These are phyloP conservation scores for Erpetoichthys calabaricus DNA, from an alignment of 2,797 vertebrate species.

Conservation along the genomic window DNA sequence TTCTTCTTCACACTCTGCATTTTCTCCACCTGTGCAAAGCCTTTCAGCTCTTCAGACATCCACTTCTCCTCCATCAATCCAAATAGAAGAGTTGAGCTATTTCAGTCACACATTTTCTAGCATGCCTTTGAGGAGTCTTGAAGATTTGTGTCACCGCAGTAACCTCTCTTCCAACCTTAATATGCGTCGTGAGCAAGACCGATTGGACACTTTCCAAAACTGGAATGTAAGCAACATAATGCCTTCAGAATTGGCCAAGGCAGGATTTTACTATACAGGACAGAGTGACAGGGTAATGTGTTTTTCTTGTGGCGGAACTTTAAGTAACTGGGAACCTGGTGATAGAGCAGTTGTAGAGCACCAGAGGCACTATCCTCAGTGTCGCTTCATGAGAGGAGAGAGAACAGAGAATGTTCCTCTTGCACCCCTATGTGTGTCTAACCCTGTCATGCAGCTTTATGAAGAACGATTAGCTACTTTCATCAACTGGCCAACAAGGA, in stretches of 20 bases:
- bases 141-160: constrained; percentile 65
- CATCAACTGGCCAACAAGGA: constrained; percentile 75
- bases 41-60: constrained; percentile 33
- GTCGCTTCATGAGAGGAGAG: constrained; percentile 71
- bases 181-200: constrained; percentile 85
- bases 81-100: constrained; percentile 53
- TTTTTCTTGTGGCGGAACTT: constrained; percentile 81
- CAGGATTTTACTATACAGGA: constrained; percentile 83
- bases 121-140: constrained; percentile 56
- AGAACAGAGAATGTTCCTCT: constrained; percentile 51
- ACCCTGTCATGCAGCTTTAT: constrained; percentile 80
- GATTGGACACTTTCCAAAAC: constrained; percentile 63
- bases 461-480: constrained; percentile 78
- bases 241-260: constrained; percentile 73
- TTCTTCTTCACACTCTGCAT: constrained; percentile 65
- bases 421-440: constrained; percentile 66
- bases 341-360: constrained; percentile 84
- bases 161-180: constrained; percentile 57
- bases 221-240: constrained; percentile 74
- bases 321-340: constrained; percentile 92
- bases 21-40: constrained; percentile 52
- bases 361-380: constrained; percentile 82
- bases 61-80: constrained; percentile 30
- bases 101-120: constrained; percentile 58
- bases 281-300: constrained; percentile 81